These are phyloP conservation scores for Coendou prehensilis DNA, from an alignment of 2,797 vertebrate species.

Conservation along the genomic window DNA sequence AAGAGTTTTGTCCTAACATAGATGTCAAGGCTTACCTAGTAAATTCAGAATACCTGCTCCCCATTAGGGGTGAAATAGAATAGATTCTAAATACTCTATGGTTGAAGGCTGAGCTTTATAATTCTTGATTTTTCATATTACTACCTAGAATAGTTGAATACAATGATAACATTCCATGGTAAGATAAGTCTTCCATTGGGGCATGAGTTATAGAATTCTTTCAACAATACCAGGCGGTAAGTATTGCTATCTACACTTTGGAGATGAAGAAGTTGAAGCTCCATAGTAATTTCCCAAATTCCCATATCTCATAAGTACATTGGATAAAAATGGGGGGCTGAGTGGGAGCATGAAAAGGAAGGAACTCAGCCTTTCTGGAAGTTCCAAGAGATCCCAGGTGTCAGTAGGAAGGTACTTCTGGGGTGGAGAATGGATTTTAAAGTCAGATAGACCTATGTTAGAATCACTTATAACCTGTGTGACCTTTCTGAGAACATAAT, in stretches of 20 bases:
- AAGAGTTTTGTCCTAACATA: not conserved
- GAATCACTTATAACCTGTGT: not conserved
- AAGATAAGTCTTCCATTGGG: not conserved
- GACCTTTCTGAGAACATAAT: not conserved
- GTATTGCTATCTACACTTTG: not conserved
- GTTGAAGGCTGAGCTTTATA: not conserved
- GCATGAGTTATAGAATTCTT: conserved; percentile 20
- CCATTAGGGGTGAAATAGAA: not conserved
- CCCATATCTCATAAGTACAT: not conserved
- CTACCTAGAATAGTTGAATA: not conserved
- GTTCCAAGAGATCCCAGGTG: not conserved
- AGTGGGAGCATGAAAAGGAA: not conserved
- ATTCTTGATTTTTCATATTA: conserved; percentile 40
- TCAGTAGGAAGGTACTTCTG: not conserved
- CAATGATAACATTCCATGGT: not conserved
- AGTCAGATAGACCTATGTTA: not conserved
- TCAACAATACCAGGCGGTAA: not conserved
- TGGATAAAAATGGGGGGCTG: not conserved
- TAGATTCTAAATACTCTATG: not conserved
- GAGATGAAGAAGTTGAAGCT: not conserved
- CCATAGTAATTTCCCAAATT: not conserved
- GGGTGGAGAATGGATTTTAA: not conserved
- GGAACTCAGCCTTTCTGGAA: not conserved
- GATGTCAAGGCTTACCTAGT: not conserved
- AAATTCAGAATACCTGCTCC: not conserved